These are phyloP conservation scores for Yasuhikotakia modesta DNA, from an alignment of 2,797 vertebrate genomes.

Conservation along the genomic window DNA sequence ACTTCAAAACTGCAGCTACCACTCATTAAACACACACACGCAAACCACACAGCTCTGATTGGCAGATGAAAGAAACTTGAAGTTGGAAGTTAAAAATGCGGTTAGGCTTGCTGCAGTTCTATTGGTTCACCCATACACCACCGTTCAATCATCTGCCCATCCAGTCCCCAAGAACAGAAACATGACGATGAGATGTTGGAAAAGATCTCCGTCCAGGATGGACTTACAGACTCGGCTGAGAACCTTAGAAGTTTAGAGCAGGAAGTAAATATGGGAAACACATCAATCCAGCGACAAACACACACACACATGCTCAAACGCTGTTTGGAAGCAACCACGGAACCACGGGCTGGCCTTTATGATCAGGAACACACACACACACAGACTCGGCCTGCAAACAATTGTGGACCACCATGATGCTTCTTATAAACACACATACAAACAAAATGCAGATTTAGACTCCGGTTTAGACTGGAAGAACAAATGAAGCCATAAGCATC, in stretches of 20 bases:
- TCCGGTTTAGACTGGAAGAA: not conserved
- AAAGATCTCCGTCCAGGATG: conserved; percentile 26
- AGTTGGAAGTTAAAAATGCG: conserved; percentile 32
- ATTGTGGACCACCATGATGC: conserved; percentile 24
- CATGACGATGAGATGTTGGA: conserved; percentile 25
- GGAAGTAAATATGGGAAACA: conserved; percentile 26
- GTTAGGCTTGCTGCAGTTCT: conserved; percentile 1
- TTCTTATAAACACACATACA: conserved; percentile 21
- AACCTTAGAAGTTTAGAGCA: conserved; percentile 20
- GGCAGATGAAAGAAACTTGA: conserved; percentile 33
- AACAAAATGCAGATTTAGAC: not conserved
- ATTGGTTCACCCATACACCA: not conserved
- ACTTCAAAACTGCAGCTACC: conserved; percentile 49
- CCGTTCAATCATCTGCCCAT: conserved; percentile 17
- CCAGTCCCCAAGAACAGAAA: conserved; percentile 27
- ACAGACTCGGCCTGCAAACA: conserved; percentile 12
- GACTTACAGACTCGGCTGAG: conserved; percentile 5
- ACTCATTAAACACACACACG: conserved; percentile 35
- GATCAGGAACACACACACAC: conserved; percentile 20
- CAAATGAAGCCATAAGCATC: conserved; percentile 8
- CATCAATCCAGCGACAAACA: not conserved
- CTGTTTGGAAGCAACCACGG: conserved; percentile 6
- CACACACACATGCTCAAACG: not conserved
- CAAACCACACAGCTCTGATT: not conserved
- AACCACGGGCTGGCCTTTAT: conserved; percentile 37